These are phyloP conservation scores for Myripristis jacobus DNA, from an alignment of 2,797 vertebrate genomes.

Conservation along the genomic window DNA sequence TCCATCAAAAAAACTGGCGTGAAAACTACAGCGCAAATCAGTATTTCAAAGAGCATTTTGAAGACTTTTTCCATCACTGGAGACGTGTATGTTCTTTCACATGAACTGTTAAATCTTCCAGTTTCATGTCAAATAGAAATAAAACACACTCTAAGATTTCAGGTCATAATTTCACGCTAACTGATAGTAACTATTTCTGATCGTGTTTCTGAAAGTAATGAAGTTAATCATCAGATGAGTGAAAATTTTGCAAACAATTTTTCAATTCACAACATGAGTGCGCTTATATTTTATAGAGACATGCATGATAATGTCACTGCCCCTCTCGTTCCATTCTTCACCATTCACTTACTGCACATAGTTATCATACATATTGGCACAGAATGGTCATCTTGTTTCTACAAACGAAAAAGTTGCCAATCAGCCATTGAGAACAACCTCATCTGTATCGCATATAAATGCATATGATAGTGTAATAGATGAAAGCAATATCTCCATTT, in stretches of 20 bases:
- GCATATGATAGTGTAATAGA: constrained; percentile 2
- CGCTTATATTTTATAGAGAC: too few relatives aligned
- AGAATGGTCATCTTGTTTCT: background rate
- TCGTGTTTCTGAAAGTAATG: background rate
- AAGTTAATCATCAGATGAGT: background rate
- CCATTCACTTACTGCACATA: too few relatives aligned
- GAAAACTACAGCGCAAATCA: background rate
- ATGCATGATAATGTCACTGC: too few relatives aligned
- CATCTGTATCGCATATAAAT: background rate
- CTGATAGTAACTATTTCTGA: too few relatives aligned
- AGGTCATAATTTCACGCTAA: too few relatives aligned
- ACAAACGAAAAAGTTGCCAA: background rate
- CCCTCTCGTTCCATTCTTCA: too few relatives aligned
- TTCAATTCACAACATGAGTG: too few relatives aligned
- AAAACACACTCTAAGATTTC: background rate
- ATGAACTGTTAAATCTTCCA: background rate
- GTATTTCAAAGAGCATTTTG: background rate
- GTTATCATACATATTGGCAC: too few relatives aligned
- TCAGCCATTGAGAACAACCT: background rate
- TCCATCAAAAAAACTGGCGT: constrained; percentile 1
- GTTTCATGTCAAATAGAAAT: background rate
- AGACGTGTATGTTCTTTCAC: background rate
- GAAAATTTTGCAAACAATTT: background rate
- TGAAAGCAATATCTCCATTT: constrained; percentile 3
- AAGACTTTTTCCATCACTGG: background rate